Conservation (phyloP, 2,113 vertebrate genomes). For the Corythornis vintsioides region DNA sequence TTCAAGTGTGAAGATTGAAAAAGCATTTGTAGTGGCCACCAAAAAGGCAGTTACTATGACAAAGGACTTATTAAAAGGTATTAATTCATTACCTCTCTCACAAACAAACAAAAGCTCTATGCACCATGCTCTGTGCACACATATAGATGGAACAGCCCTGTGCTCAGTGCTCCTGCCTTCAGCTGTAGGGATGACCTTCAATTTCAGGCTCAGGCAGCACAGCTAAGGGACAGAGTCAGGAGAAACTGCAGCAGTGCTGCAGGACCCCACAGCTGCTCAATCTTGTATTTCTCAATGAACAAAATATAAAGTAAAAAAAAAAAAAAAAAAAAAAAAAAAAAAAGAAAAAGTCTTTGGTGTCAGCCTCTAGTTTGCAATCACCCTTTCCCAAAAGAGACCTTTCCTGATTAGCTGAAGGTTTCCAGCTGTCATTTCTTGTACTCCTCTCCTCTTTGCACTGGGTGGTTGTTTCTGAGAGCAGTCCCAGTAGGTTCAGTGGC, state of each 20-base stretch:
- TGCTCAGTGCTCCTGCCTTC: neutral
- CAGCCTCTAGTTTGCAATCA: neutral
- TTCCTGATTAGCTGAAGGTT: neutral
- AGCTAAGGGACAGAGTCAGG: accelerated
- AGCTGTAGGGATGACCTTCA: neutral
- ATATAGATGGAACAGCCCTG: accelerated
- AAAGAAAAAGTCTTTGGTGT: neutral
- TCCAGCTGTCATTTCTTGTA: neutral
- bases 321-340: neutral
- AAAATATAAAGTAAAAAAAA: neutral
- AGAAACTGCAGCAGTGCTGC: too few relatives aligned
- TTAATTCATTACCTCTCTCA: neutral
- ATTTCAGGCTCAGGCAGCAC: too few relatives aligned
- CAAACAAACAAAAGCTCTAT: accelerated
- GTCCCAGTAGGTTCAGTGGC: neutral
- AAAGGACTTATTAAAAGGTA: neutral
- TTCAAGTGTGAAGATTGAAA: neutral
- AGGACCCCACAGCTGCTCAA: accelerated
- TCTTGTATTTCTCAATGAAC: neutral
- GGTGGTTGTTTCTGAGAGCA: neutral
- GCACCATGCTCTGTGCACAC: neutral
- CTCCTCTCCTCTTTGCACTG: accelerated
- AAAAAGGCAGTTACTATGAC: neutral
- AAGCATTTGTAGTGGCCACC: neutral
- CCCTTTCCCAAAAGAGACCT: neutral